These are phyloP conservation scores for Oriolus oriolus DNA, from an alignment of 2,113 vertebrate genomes.

Conservation along the genomic window DNA sequence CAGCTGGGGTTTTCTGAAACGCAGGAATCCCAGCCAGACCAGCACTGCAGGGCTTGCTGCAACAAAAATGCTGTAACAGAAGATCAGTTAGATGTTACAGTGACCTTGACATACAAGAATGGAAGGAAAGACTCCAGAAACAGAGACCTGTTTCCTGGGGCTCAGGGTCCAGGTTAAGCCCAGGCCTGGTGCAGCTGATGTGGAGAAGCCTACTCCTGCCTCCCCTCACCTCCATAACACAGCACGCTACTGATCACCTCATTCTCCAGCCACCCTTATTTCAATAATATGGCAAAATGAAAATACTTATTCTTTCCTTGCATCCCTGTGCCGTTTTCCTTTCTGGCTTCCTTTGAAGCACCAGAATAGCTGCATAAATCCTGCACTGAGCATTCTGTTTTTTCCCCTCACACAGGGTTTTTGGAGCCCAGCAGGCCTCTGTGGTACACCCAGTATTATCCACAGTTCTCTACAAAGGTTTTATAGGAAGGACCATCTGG, in stretches of 20 bases:
- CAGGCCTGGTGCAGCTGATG: not conserved
- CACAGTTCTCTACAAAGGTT: not conserved
- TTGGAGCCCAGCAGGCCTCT: not conserved
- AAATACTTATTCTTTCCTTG: not conserved
- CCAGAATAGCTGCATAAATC: not conserved
- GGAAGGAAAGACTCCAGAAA: not conserved
- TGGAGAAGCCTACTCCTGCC: not conserved
- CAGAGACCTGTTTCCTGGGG: not conserved
- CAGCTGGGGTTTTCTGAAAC: not conserved
- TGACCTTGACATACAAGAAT: not conserved
- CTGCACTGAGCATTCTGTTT: not conserved
- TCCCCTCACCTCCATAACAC: not conserved
- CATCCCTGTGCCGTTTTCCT: not conserved
- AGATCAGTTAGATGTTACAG: not conserved
- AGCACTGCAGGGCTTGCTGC: not conserved
- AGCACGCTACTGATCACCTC: fast-evolving
- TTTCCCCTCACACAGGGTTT: fast-evolving
- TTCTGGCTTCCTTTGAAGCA: not conserved
- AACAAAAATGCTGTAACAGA: not conserved
- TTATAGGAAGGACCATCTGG: not conserved
- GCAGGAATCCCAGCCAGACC: not conserved
- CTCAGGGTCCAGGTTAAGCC: not conserved
- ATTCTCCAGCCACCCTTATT: not conserved
- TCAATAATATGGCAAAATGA: not conserved
- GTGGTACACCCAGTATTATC: fast-evolving